These are phyloP conservation scores for Caenorhabditis sp. DNA, from an alignment of 2,888 invertebrate species.

Conservation along the genomic window DNA sequence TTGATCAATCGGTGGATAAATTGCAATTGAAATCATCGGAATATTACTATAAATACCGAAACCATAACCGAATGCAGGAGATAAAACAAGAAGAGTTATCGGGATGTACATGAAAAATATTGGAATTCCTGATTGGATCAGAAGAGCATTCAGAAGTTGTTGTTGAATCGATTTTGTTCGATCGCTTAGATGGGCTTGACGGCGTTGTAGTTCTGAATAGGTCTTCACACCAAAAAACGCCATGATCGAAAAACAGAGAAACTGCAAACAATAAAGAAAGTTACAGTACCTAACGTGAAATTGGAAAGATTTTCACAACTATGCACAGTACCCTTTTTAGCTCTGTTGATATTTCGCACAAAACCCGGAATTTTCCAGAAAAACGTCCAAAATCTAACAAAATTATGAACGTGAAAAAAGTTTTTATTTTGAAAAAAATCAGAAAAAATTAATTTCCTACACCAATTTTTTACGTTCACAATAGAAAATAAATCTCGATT, in stretches of 20 bases:
- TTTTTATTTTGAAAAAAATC: no score
- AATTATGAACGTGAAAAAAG: no score
- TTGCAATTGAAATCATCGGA: conserved; percentile 18
- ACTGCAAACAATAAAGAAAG: no score
- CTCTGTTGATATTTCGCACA: no score
- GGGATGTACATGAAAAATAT: conserved; percentile 30
- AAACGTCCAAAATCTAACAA: no score
- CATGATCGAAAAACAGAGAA: conserved; percentile 11
- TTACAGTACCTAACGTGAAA: no score
- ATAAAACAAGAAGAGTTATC: conserved; percentile 14
- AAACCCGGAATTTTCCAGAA: no score
- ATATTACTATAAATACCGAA: conserved; percentile 21
- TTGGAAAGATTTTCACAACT: no score
- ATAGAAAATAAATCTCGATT: no score
- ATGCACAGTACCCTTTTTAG: no score
- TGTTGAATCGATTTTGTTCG: conserved; percentile 13
- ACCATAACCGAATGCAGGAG: conserved; percentile 16
- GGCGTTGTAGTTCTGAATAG: neutral
- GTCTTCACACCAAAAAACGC: neutral
- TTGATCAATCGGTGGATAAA: conserved; percentile 33
- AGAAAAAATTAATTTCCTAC: no score
- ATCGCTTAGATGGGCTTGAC: neutral
- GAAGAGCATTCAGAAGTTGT: conserved; percentile 21
- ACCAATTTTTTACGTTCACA: no score
- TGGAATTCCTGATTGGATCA: conserved; percentile 28